Base-by-base conservation (phyloP, 2,888 invertebrate species). In the Boloria selene region DNA sequence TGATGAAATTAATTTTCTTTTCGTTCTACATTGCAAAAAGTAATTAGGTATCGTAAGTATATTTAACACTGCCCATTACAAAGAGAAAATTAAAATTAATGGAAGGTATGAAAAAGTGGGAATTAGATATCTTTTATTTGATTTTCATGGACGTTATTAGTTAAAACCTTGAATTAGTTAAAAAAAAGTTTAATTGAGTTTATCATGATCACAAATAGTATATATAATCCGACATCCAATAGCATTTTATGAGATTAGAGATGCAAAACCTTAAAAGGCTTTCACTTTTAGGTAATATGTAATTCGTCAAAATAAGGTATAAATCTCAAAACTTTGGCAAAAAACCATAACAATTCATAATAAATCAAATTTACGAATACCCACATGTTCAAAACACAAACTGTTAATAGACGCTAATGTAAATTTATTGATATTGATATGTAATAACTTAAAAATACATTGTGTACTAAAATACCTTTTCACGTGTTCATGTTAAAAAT, bases 401-500 rank as follows among this genome's bases (percentile, higher is more conserved):
- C 54, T 65, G 52, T 61, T 67, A 61, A 49, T 68, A 66, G 65
- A 64, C 59, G 47, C 50, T 68, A 65, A 61, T 68, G 58, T 61
- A 70, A 61, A 64, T 61, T 61, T 56, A 61, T 64, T 61, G 49
- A 60, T 68, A 72, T 67, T n/a, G n/a, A 62, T 66, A 55, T 66
- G 51, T 65, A 64, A 67, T 69, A 65, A 61, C 55, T 58, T 58
- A 68, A 63, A 73, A 72, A 71, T 38, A 70, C 69, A 69, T 68
- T 65, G 69, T 65, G 70, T 70, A 82, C 79, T 83, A 78, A 76
- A 74, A 84, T 79, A 81, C 78, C 79, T 79, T 82, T 80, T 82
- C 83, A 85, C 83, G 81, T 85, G 84, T 86, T 87, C 84, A 84
- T 79, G 72, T 72, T 85, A 82, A 77, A 79, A 77, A 75, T 77